A percentile compares a stretch with the other conserved stretches of the same genome.
phyloP scores from a whole-genome alignment of 2,113 vertebrate species.

The Ivindomyrus marchei region DNA sequence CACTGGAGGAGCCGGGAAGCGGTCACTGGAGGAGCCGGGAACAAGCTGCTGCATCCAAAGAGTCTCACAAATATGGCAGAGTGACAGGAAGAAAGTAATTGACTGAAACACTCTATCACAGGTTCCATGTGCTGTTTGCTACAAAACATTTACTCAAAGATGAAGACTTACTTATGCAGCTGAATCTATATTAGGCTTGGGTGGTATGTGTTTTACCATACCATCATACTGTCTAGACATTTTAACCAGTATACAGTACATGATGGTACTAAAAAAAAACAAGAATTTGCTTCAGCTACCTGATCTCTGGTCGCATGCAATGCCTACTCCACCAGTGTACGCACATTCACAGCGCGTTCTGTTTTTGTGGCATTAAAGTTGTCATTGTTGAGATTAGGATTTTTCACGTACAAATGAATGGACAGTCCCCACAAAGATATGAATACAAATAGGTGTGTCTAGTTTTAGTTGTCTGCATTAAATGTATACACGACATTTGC shows the following conservation, averaged over 20 bases:
- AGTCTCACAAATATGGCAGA: not conserved
- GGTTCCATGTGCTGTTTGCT: not conserved
- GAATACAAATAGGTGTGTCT: not conserved
- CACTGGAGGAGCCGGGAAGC: not conserved
- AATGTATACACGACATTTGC: not conserved
- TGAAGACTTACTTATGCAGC: not conserved
- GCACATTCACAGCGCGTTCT: not conserved
- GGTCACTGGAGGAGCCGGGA: not conserved
- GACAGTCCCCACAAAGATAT: not conserved
- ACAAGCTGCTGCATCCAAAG: not conserved
- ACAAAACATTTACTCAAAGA: not conserved
- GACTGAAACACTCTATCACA: not conserved
- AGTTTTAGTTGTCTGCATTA: not conserved
- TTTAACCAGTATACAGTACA: not conserved
- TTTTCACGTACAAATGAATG: not conserved
- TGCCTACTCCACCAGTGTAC: not conserved
- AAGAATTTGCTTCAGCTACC: not conserved
- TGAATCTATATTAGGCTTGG: not conserved
- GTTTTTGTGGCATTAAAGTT: not conserved
- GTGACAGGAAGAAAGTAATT: not conserved
- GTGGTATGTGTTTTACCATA: not conserved
- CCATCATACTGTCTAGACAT: not conserved
- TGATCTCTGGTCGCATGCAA: not conserved
- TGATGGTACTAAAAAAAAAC: not conserved
- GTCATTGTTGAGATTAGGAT: not conserved